Evolutionary conservation across 2,888 invertebrate species (phyloP).

Genomic region (Ormyrus thymus): DNA sequence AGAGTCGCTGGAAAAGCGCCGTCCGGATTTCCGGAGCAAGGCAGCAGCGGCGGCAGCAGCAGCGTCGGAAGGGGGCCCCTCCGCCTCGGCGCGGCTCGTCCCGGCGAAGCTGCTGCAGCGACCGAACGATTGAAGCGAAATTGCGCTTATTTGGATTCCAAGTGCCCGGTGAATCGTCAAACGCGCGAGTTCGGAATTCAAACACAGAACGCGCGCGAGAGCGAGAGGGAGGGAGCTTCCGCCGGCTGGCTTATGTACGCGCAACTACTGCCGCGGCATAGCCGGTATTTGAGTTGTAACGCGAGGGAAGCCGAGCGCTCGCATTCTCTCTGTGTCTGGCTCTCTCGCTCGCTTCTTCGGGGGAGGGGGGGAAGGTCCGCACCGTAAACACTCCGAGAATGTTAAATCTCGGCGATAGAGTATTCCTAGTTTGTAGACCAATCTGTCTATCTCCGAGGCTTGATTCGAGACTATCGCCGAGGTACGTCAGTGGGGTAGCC

Average conservation of each 20-base stretch:
- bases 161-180: conserved; percentile 61
- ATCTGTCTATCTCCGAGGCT: not conserved
- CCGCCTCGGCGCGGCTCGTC: not conserved
- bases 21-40: not conserved
- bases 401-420: conserved; percentile 62
- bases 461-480: not conserved
- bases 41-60: not conserved
- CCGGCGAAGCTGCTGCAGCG: too few species aligned
- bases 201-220: conserved; percentile 58
- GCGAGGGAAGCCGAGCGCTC: not conserved
- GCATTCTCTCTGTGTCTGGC: not conserved
- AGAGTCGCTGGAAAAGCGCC: not conserved
- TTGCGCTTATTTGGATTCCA: conserved; percentile 57
- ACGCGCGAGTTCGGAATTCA: conserved; percentile 66
- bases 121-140: conserved; percentile 3
- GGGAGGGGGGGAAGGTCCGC: not conserved
- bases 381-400: conserved; percentile 60
- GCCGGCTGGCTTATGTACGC: conserved; percentile 3
- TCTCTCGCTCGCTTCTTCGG: conserved; percentile 10
- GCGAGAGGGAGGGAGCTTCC: conserved; percentile 4
- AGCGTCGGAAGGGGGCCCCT: not conserved
- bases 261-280: not conserved
- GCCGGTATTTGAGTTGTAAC: conserved; percentile 50
- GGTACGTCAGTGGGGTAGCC: not conserved
- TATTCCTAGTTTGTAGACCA: conserved; percentile 54